These are phyloP conservation scores for Plutella xylostella DNA, from an alignment of 2,888 invertebrate genomes.

Conservation along the genomic window DNA sequence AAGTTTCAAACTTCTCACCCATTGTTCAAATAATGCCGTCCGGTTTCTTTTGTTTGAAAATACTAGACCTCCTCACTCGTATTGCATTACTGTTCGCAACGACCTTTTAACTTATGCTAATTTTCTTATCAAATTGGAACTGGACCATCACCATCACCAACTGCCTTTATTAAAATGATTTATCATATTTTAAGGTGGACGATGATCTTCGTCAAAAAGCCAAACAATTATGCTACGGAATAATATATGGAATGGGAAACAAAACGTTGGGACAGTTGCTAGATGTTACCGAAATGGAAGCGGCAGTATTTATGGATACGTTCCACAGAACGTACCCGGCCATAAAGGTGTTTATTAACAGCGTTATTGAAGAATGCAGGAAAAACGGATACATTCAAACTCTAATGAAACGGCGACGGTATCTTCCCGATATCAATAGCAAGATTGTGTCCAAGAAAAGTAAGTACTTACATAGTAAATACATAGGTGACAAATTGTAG, in stretches of 20 bases:
- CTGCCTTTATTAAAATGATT: too few relatives aligned
- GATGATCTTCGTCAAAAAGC: slow-evolving; percentile 85
- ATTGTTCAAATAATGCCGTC: too few relatives aligned
- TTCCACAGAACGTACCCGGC: slow-evolving; percentile 84
- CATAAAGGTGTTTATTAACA: slow-evolving; percentile 70
- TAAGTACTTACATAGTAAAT: too few relatives aligned
- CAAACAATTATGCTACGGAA: slow-evolving; percentile 95
- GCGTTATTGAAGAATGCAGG: slow-evolving; percentile 73
- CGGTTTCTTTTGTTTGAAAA: too few relatives aligned
- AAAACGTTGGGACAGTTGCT: slow-evolving; percentile 84
- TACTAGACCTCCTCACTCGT: too few relatives aligned
- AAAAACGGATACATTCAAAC: slow-evolving; percentile 86
- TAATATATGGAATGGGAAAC: slow-evolving; percentile 96
- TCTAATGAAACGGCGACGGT: slow-evolving; percentile 81
- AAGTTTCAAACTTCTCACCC: too few relatives aligned
- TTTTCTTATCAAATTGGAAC: too few relatives aligned
- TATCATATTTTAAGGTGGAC: slow-evolving; percentile 69
- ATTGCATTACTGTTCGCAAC: too few relatives aligned
- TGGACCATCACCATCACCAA: neutral
- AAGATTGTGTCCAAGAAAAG: slow-evolving; percentile 68
- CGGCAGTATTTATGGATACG: slow-evolving; percentile 80
- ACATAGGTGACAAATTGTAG: too few relatives aligned
- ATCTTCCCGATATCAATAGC: slow-evolving; percentile 80
- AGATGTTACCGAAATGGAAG: slow-evolving; percentile 82
- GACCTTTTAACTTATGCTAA: too few relatives aligned